phyloP scores from a whole-genome alignment of 2,888 invertebrate genomes.

The Hirudinaria manillensis region DNA sequence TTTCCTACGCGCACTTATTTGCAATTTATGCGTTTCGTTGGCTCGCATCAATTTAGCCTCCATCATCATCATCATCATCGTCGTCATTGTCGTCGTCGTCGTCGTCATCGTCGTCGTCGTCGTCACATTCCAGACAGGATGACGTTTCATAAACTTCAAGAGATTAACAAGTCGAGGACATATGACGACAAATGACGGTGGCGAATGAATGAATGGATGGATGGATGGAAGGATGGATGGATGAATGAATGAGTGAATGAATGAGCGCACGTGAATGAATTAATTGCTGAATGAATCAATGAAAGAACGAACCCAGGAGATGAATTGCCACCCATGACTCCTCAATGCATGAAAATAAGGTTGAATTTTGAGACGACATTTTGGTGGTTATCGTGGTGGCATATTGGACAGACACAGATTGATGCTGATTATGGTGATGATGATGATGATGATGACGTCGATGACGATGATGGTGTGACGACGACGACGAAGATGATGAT shows the following conservation, averaged over 20 bases:
- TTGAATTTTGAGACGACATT: neutral
- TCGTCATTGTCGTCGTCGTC: neutral
- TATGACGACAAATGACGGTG: neutral
- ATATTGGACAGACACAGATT: neutral
- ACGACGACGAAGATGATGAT: conserved; percentile 56
- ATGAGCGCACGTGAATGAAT: neutral
- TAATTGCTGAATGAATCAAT: no score
- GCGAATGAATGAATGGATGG: neutral
- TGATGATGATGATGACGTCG: conserved; percentile 9
- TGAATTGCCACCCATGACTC: no score
- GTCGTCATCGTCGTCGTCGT: conserved; percentile 2
- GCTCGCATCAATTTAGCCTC: neutral
- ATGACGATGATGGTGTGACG: conserved; percentile 18
- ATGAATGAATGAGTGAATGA: no score
- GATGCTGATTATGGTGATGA: conserved; percentile 59
- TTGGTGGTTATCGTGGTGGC: neutral
- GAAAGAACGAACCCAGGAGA: no score
- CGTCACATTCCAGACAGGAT: neutral
- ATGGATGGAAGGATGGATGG: neutral
- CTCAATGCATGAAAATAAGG: no score
- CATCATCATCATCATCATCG: conserved; percentile 21
- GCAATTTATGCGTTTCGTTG: neutral
- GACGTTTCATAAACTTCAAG: neutral
- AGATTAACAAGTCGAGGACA: neutral
- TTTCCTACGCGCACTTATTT: no score